Evolutionary conservation across 1,140 invertebrate species (phyloP), one percentile per base, ranked within the genome.

Genomic region (Apis dorsata): DNA sequence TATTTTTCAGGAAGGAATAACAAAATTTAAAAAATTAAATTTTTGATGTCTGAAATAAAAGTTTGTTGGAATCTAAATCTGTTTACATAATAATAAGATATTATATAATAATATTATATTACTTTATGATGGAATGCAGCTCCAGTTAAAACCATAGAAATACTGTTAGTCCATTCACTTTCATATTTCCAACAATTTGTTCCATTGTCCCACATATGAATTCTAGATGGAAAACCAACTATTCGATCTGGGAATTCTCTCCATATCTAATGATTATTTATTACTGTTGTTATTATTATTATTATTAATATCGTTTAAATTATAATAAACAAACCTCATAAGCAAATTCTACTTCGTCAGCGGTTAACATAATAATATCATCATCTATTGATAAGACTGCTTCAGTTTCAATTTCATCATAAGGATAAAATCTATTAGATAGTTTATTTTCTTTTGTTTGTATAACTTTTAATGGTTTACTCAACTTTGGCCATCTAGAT

Each of bases 151-250:
- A 99, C 97, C 97, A 98, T 98, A 2, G 97, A 98, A 79, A 98
- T 97, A 92, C 98, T 96, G 94, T 98, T 99, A 1, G 97, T 98
- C 98, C 98, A 99, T 94, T 99, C 98, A 68, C 97, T 98, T 94
- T 98, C 97, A 91, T 99, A 99, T 83, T 96, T 97, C 97, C 98
- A 99, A 76, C 95, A 95, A 85, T 94, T 93, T 1, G 97, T 98
- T 0, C 94, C 93, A 93, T 98, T 98, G 92, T 98, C 97, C 97
- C 97, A 99, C 13, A 97, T 95, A 93, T 99, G 98, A 74, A 97
- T 97, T 53, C 98, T 94, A 17, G 97, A 98, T 60, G 98, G 98
- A 94, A 98, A 99, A 7, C 98, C 96, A 74, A 99, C 98, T 90
- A 99, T 98, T 84, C 98, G 94, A 93, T 99, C 98, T 7, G 98